Conservation (phyloP, 2,888 invertebrate species). For the Antheraea yamamai region DNA sequence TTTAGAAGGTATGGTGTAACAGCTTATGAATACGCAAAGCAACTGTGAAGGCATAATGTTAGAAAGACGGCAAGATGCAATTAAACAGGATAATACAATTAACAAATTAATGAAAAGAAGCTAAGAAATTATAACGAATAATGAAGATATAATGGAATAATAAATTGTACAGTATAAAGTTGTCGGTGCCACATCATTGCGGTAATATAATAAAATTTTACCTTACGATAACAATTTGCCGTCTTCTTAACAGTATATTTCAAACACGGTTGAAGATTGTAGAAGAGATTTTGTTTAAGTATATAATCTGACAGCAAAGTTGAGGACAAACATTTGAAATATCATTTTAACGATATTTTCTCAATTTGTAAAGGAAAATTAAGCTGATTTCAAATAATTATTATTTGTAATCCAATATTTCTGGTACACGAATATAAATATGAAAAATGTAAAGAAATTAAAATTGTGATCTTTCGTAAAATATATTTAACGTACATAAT, state of each 20-base stretch:
- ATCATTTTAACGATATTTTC: background rate
- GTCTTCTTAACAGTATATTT: constrained; percentile 64
- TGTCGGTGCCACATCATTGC: constrained; percentile 80
- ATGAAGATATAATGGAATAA: constrained; percentile 70
- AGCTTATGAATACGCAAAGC: constrained; percentile 51
- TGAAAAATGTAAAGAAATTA: background rate
- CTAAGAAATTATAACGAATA: constrained; percentile 65
- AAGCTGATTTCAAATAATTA: background rate
- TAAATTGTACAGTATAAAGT: constrained; percentile 49
- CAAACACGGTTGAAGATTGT: constrained; percentile 24
- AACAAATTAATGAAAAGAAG: constrained; percentile 73
- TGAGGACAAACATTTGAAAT: constrained; percentile 41
- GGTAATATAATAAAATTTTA: constrained; percentile 47
- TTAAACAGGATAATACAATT: constrained; percentile 65
- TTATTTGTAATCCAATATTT: background rate
- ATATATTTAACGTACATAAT: background rate
- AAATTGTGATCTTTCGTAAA: background rate
- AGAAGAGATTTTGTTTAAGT: background rate
- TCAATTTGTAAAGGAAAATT: background rate
- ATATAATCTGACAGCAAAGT: background rate
- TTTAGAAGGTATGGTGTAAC: background rate
- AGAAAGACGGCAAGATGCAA: constrained; percentile 82
- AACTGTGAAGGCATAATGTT: constrained; percentile 61
- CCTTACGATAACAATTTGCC: constrained; percentile 74
- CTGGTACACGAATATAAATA: background rate